Evolutionary conservation across 2,888 invertebrate species (phyloP), one percentile per base, ranked within the genome.

Genomic region (Xanthia icteritia): DNA sequence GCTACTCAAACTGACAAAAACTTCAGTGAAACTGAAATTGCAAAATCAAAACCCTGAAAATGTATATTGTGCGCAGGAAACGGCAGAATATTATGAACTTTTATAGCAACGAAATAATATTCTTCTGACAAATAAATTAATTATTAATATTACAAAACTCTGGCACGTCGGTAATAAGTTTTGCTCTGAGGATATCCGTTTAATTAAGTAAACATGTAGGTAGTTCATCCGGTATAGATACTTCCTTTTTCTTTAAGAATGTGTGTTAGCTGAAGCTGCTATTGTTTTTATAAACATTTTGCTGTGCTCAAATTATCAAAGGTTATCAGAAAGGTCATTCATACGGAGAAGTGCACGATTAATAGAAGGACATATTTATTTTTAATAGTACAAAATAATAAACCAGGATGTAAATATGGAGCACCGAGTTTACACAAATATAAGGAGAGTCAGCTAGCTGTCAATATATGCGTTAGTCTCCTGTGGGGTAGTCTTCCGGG

Each of bases 281-380:
- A 23, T 45, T 58, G 11, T 45, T 36, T 36, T 36, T 8, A 11
- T n/a, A 74, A 58, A 36, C 0, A n/a, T 11, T 36, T n/a, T n/a
- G 67, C 6, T 36, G 5, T 23, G 42, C 31, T 42, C 23, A 6
- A 23, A 0, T 27, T 66, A 77, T 77, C 77, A 48, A n/a, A 67
- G 67, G 66, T 77, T 76, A 77, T 76, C 67, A 36, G 36, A 66
- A 39, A 27, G 13, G 39, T 23, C 31, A 36, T 36, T 51, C 23
- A 13, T 56, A n/a, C 72, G 23, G 39, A 17, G 23, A n/a, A 68
- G 11, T 31, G 15, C 15, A 15, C 15, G 56, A 4, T 36, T 20
- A 23, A 36, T 27, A 17, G 8, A 58, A 58, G 4, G 31, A 9
- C 31, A 23, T 23, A 11, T 72, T 73, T 51, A 27, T 39, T 54